phyloP scores from a whole-genome alignment of 1,140 invertebrate genomes.

The Meloidogyne hapla region DNA sequence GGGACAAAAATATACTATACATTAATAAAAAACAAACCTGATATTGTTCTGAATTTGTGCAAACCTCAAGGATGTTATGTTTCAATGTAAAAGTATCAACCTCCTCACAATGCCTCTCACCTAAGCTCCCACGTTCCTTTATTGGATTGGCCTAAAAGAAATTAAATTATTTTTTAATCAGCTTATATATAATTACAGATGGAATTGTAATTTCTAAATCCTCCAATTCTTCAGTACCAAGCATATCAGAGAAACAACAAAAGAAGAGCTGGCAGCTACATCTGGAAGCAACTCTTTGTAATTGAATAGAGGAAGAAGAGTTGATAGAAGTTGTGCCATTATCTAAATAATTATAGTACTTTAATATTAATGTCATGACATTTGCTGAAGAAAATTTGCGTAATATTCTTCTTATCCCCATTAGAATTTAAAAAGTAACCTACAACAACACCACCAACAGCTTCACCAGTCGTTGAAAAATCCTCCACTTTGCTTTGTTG shows the following conservation, averaged over 20 bases:
- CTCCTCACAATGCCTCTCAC: slow-evolving; percentile 69
- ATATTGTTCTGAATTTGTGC: slow-evolving; percentile 78
- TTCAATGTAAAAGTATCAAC: slow-evolving; percentile 95
- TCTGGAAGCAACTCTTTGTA: slow-evolving; percentile 90
- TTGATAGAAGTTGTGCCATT: slow-evolving; percentile 11
- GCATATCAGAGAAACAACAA: slow-evolving; percentile 82
- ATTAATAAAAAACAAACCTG: slow-evolving; percentile 18
- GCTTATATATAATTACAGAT: neutral
- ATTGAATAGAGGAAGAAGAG: slow-evolving; percentile 66
- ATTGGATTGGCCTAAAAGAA: neutral
- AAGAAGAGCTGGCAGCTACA: slow-evolving; percentile 98
- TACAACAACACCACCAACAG: slow-evolving; percentile 78
- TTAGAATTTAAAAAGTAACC: slow-evolving; percentile 64
- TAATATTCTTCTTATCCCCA: too few species aligned
- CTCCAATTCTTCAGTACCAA: slow-evolving; percentile 71
- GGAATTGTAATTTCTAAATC: slow-evolving; percentile 66
- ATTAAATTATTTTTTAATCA: slow-evolving; percentile 5
- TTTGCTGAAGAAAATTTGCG: too few species aligned
- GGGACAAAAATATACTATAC: too few species aligned
- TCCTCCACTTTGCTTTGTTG: slow-evolving; percentile 50
- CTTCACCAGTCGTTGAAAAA: slow-evolving; percentile 73
- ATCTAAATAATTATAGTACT: slow-evolving; percentile 22
- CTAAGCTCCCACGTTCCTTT: slow-evolving; percentile 17
- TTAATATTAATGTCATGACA: neutral
- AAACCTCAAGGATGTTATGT: slow-evolving; percentile 92